Evolutionary conservation across 2,888 invertebrate genomes (phyloP).

Genomic region (Luperina nickerlii): DNA sequence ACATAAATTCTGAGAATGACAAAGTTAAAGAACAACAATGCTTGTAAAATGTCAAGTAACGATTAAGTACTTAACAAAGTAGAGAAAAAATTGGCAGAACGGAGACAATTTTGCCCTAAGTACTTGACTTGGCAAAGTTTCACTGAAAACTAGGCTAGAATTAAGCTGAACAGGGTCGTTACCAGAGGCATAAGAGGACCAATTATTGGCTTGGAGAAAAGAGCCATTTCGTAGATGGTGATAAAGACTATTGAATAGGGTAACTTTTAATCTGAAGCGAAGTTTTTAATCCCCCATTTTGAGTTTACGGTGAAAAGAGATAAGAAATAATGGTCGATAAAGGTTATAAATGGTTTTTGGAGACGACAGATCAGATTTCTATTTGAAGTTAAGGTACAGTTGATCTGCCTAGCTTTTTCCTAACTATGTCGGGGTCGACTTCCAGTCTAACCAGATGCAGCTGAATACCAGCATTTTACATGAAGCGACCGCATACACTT

Average conservation of each 20-base stretch:
- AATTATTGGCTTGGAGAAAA: slow-evolving; percentile 40
- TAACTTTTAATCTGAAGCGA: slow-evolving; percentile 19
- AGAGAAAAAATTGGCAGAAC: slow-evolving; percentile 44
- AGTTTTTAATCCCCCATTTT: slow-evolving; percentile 26
- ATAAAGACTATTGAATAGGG: slow-evolving; percentile 31
- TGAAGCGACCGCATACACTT: too few relatives aligned
- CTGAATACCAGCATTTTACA: too few relatives aligned
- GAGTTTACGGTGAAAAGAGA: slow-evolving; percentile 1
- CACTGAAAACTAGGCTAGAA: slow-evolving; percentile 31
- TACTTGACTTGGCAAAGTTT: slow-evolving; percentile 49
- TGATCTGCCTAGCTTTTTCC: too few relatives aligned
- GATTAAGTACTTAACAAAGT: not conserved
- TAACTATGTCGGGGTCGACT: too few relatives aligned
- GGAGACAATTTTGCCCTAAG: slow-evolving; percentile 48
- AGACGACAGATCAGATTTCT: not conserved
- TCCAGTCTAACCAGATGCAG: too few relatives aligned
- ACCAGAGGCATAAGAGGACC: slow-evolving; percentile 6
- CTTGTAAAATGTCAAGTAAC: not conserved
- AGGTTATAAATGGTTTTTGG: not conserved
- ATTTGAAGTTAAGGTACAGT: not conserved
- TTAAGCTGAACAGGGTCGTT: slow-evolving; percentile 28
- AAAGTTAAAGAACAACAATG: not conserved
- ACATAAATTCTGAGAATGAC: not conserved
- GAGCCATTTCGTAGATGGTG: slow-evolving; percentile 28
- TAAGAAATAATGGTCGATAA: slow-evolving; percentile 8